Evolutionary conservation across 2,113 vertebrate genomes (phyloP).

Genomic region (Charadrius vociferus): DNA sequence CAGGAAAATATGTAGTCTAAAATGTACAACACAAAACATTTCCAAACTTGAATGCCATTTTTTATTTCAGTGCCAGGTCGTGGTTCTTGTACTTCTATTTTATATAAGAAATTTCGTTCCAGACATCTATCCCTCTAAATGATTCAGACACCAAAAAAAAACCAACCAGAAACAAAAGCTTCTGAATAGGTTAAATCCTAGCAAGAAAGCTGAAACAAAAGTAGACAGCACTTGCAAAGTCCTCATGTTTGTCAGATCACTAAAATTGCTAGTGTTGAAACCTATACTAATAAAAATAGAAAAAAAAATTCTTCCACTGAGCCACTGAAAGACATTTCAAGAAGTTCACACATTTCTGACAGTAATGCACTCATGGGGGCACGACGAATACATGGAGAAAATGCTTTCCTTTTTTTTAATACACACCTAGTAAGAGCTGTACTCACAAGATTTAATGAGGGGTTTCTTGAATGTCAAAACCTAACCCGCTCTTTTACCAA

Average conservation of each 20-base stretch:
- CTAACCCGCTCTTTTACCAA: not conserved
- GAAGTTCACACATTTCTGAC: not conserved
- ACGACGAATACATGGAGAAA: not conserved
- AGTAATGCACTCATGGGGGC: not conserved
- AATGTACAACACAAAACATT: not conserved
- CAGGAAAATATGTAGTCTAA: not conserved
- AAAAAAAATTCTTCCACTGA: not conserved
- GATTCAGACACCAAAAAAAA: not conserved
- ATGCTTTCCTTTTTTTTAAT: not conserved
- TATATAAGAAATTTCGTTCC: not conserved
- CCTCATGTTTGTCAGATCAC: not conserved
- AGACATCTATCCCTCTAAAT: not conserved
- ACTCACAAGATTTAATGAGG: not conserved
- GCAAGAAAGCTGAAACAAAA: not conserved
- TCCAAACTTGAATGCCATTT: not conserved
- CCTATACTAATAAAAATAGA: not conserved
- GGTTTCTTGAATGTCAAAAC: constrained; percentile 3
- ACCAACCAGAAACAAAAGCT: not conserved
- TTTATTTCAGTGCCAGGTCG: not conserved
- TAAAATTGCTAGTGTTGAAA: not conserved
- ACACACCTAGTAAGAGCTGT: not conserved
- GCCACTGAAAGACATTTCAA: not conserved
- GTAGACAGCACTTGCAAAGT: not conserved
- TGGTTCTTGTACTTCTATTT: not conserved
- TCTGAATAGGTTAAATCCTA: not conserved